Base-by-base conservation (phyloP, 1,140 invertebrate species). In the Centruroides sculpturatus region DNA sequence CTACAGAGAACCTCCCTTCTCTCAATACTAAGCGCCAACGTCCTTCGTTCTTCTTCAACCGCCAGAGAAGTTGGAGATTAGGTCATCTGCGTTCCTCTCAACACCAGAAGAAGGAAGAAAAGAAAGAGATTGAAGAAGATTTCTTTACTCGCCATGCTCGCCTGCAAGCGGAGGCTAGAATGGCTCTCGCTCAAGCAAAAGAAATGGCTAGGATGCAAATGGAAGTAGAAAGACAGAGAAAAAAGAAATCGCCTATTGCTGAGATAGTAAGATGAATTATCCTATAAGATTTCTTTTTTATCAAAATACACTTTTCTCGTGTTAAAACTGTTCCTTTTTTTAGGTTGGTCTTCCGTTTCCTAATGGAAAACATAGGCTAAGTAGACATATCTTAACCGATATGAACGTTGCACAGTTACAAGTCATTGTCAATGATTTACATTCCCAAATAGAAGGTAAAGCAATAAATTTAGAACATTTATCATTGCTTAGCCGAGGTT, bases 351-450 rank as follows among this genome's bases (percentile, higher is more conserved):
- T 92, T 56, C 83, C 84, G 59, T 83, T 93, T 64, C 84, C 86
- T 34, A 80, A 86, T 67, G 86, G 89, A 59, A 80, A 86, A 67
- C 80, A 86, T 59, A 80, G 88, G 64, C 77, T 94, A 49, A 89
- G 83, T 36, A 77, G 87, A 55, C 85, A 89, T 69, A 81, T 92
- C 65, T 77, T 95, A 56, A 87, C 86, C 46, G 88, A 93, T 71
- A 87, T 96, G 82, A 94, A 93, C 76, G 82, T 95, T 57, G 86
- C 90, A n/a, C 91, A 95, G 71, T 76, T 95, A 57, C 92, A 95
- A 81, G 87, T 95, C 51, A 85, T 96, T 65, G 90, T 93, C 12
- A 95, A 96, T 76, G 90, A 93, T 76, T 76, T 95, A 56, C 91
- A 93, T 74, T 85, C 87, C 53, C 86, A 92, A 76, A 95, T 97